Evolutionary conservation across 2,113 vertebrate genomes (phyloP), one percentile per base, ranked within the genome.

Genomic region (Pollimyrus isidori): DNA sequence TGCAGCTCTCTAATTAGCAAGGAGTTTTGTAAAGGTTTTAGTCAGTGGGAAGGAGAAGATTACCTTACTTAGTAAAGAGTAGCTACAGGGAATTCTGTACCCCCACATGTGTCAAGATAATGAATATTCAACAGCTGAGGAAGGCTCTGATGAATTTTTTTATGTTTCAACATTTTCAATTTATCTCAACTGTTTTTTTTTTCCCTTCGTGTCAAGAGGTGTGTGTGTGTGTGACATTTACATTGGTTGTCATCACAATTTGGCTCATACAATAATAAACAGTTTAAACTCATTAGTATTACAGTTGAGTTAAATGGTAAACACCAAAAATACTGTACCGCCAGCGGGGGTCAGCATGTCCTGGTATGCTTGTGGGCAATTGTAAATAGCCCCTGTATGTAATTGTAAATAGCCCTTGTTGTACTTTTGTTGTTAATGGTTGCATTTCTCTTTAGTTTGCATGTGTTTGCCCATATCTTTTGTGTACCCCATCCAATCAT

Each of bases 101-200:
- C 48, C 82, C 82, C 82, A 84, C 39, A 23, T 21, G 42, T 84
- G 82, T 84, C 82, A 84, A 84, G 82, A 84, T 84, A 23, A 84
- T 48, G 19, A 23, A 84, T 84, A 84, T 84, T 84, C 82, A 23
- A 48, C 45, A 80, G 21, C 39, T 48, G 21, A 46, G 82, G 76
- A 82, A 17, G 42, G 39, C 39, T 45, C 45, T 11, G 39, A 42
- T 48, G 45, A 46, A 3, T 9, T 48, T 45, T 48, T 48, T 21
- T 48, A 48, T 21, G 19, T 11, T 84, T 48, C 42, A 45, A 13
- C 9, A 83, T 46, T 13, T 83, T 23, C 17, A 23, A 23, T 46
- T 48, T 46, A 39, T 39, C 35, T 39, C 76, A 39, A 82, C 30
- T 19, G 35, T 23, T 21, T 45, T 80, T 76, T 80, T 76, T 42